Evolutionary conservation across 2,888 invertebrate genomes (phyloP), one percentile per base, ranked within the genome.

Genomic region (Polietes domitor): DNA sequence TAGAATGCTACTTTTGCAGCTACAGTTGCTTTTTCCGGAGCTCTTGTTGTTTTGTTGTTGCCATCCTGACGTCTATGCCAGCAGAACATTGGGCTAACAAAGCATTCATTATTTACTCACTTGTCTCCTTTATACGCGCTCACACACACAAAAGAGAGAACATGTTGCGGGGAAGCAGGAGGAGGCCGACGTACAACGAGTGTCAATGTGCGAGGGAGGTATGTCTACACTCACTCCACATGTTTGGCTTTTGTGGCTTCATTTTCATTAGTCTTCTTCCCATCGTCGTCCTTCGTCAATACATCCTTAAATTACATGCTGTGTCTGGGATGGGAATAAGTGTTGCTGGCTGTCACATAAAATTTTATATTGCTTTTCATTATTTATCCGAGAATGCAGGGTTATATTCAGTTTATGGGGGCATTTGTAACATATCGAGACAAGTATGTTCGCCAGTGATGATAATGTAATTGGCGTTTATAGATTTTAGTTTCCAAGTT

Each of bases 231-330:
- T 24, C 76, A 53, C 50, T 65, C 76, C 65, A 58, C 15, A 17
- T 58, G 28, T 77, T 68, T 43, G 21, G 68, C 61, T 79, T 65
- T 80, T 83, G 74, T 77, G 80, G 83, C 77, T 80, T 83, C 63
- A 75, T 70, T 84, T 83, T 74, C 77, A 82, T 81, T 82, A 78
- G 73, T 63, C 74, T 58, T 79, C 47, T 82, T 75, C 55, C 41
- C 17, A 53, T 32, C 74, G 74, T 58, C n/a, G 24, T 50, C 19
- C 61, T 75, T 61, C 43, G n/a, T 58, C 43, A 43, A 21, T 43
- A 74, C 28, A 28, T n/a, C 21, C 19, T 55, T 72, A 72, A 72
- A 61, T 73, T 58, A 73, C 58, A 73, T 15, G 37, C 73, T 43
- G 68, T 21, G 43, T 41, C 24, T 43, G 58, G 73, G 43, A 26